Evolutionary conservation across 1,140 invertebrate genomes (phyloP), one percentile per base, ranked within the genome.

Genomic region (Cyclina sinensis): DNA sequence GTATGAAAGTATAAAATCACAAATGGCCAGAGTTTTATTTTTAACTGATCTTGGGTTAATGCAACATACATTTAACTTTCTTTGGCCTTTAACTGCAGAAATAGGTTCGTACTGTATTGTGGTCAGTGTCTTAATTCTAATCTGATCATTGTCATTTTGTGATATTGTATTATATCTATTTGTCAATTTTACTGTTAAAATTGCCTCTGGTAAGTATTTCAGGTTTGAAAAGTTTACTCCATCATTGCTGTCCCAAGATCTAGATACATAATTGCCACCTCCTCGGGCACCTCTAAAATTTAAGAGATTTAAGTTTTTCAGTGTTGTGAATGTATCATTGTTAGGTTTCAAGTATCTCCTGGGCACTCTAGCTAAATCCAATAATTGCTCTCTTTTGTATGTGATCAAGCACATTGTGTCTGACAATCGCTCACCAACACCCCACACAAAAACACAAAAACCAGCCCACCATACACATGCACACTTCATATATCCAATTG

Each of bases 101-200:
- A 65, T 65, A 65, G 59, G 59, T 65, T 65, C 59, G 30, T 65
- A 65, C n/a, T 65, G 59, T 65, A 65, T 65, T 65, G 59, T 65
- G 59, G 59, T 65, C 59, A 65, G 59, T 65, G 59, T 65, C 59
- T 65, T 65, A 24, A 65, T 65, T 65, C 59, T 65, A 65, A 24
- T 74, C 70, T 74, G 18, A 39, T 74, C 70, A 74, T 74, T 74
- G 70, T 39, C 70, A 74, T 32, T 74, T 74, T 74, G 70, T 74
- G 32, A 35, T 74, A 74, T 24, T 74, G 70, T 74, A 35, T 74
- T 74, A 39, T 39, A 39, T 74, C 70, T 74, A 74, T 74, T 74
- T n/a, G 70, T 74, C 70, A 74, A 74, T 74, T 32, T 74, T 74
- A 74, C 70, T 74, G 70, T 74, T 74, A 30, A 74, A 74, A 74